Evolutionary conservation across 2,797 vertebrate genomes (phyloP).

Genomic region (Adrianichthys oophorus): DNA sequence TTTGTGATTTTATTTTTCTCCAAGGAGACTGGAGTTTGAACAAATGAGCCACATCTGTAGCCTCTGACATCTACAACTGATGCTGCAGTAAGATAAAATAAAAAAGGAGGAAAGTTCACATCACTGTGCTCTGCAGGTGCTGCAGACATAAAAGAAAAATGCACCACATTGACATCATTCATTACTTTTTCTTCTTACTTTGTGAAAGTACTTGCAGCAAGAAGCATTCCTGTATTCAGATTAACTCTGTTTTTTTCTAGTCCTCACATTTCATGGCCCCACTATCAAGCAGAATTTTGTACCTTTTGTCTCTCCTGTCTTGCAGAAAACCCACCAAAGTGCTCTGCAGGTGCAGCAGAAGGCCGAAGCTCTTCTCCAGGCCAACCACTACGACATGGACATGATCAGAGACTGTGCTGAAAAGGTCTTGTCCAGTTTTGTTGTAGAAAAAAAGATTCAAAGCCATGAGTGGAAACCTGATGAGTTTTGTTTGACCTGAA

Average conservation of each 20-base stretch:
- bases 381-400: constrained; percentile 98
- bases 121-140: constrained; percentile 12
- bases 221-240: background rate
- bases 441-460: constrained; percentile 4
- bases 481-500: constrained; percentile 53
- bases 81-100: background rate
- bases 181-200: constrained; percentile 12
- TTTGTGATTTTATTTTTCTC: constrained; percentile 13
- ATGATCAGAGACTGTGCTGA: constrained; percentile 98
- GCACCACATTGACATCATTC: constrained; percentile 3
- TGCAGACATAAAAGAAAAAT: background rate
- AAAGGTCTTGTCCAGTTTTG: constrained; percentile 67
- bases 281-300: constrained; percentile 15
- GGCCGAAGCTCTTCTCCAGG: constrained; percentile 93
- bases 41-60: constrained; percentile 1
- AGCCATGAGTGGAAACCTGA: background rate
- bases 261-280: background rate
- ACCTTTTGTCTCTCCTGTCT: constrained; percentile 7
- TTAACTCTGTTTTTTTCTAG: background rate
- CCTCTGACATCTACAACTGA: background rate
- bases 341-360: constrained; percentile 98
- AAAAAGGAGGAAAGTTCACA: constrained; percentile 1
- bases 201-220: constrained; percentile 5
- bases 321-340: constrained; percentile 90
- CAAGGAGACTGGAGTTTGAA: constrained; percentile 30